These are phyloP conservation scores for Heliconius cydno DNA, from an alignment of 2,888 invertebrate genomes.

Conservation along the genomic window DNA sequence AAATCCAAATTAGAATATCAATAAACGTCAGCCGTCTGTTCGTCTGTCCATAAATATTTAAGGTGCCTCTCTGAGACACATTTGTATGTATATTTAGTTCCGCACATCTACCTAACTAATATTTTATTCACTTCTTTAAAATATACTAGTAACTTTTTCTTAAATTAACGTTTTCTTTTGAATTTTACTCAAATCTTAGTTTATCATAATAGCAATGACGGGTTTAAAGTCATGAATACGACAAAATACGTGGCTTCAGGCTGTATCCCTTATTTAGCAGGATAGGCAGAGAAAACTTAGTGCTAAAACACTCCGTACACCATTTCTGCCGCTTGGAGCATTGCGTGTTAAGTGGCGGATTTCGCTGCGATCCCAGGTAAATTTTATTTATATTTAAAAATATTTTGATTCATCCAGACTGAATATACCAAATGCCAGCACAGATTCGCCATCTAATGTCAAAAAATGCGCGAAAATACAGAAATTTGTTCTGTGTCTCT, in stretches of 20 bases:
- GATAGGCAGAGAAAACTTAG: too few species aligned
- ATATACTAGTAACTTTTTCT: background rate
- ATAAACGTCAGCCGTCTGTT: conserved; percentile 41
- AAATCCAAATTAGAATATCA: conserved; percentile 35
- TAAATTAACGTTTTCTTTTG: too few species aligned
- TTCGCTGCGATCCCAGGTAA: background rate
- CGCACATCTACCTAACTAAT: conserved; percentile 45
- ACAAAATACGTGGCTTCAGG: background rate
- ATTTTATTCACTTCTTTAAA: background rate
- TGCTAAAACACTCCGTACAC: too few species aligned
- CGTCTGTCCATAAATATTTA: conserved; percentile 43
- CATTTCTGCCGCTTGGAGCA: too few species aligned
- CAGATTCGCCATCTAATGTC: background rate
- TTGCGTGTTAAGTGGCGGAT: too few species aligned
- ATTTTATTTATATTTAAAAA: background rate
- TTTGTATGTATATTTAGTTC: conserved; percentile 45
- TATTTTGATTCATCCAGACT: too few species aligned
- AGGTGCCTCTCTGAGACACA: conserved; percentile 39
- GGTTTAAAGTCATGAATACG: background rate
- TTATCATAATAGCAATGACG: background rate
- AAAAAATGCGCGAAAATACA: background rate
- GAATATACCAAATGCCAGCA: background rate
- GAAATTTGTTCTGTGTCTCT: too few species aligned
- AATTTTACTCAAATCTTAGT: background rate
- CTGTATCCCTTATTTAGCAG: background rate